Conservation (phyloP, 2,888 invertebrate species). For the Sinodicranocentrus sp. region DNA sequence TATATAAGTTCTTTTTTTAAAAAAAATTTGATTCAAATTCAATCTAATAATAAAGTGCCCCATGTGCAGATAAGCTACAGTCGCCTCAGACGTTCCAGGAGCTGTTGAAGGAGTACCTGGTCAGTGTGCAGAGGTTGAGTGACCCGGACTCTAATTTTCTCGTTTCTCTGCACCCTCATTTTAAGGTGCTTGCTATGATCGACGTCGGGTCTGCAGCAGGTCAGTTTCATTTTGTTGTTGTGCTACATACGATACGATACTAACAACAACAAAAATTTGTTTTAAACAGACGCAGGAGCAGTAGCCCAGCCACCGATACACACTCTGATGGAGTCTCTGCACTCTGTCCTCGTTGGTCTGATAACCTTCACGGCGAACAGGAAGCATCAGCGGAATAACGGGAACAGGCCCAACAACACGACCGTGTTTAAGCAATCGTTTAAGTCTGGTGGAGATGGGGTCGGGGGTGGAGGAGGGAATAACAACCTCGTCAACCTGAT, state of each 20-base stretch:
- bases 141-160: slow-evolving; percentile 70
- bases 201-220: slow-evolving; percentile 56
- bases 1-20: slow-evolving; percentile 77
- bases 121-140: slow-evolving; percentile 71
- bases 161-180: slow-evolving; percentile 68
- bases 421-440: too few species aligned
- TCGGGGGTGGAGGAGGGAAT: too few species aligned
- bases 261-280: too few species aligned
- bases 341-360: slow-evolving; percentile 63
- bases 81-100: slow-evolving; percentile 73
- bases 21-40: background rate
- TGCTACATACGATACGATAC: too few species aligned
- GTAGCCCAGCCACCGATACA: background rate
- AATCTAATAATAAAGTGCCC: slow-evolving; percentile 2
- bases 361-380: slow-evolving; percentile 58
- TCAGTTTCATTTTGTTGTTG: slow-evolving; percentile 1
- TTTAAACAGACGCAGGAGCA: too few species aligned
- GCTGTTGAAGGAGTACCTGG: slow-evolving; percentile 72
- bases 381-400: slow-evolving; percentile 33
- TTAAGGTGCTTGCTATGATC: slow-evolving; percentile 70
- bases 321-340: slow-evolving; percentile 58
- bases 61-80: slow-evolving; percentile 71
- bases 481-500: slow-evolving; percentile 13
- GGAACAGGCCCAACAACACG: background rate
- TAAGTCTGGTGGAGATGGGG: too few species aligned